Base-by-base conservation (phyloP, 2,888 invertebrate species). In the Cantharis rustica region DNA sequence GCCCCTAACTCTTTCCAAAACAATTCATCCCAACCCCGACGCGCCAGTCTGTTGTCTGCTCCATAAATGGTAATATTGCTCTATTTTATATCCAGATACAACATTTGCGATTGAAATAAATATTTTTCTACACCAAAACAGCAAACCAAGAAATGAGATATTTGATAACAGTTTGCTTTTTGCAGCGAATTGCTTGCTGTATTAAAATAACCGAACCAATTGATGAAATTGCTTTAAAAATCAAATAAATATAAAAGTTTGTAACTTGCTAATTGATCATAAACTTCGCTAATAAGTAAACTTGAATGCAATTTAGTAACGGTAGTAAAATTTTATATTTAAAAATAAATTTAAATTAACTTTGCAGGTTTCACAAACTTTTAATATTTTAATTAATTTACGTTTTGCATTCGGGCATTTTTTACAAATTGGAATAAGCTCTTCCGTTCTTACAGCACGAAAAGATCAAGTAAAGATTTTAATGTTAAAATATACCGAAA, bases 21-120 rank as follows among this genome's bases (percentile, higher is more conserved):
- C 83, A 83, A 82, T 83, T 82, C 82, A 79, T 80, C 81, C 80
- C 79, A 76, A 76, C 80, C 81, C 82, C 82, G 84, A 82, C 83
- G 84, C 83, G 85, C 83, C 85, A 85, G 85, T 85, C 84, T 84
- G 85, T 85, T 84, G 85, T 84, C 86, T 85, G 85, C 84, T 83
- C 82, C 80, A 84, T 83, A 84, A 85, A 85, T 84, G 85, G 84
- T 82, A 85, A 84, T 84, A 85, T 84, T 83, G 84, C 83, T 84
- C 84, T 83, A 84, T 84, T 85, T 84, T 84, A 84, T 83, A 84
- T 82, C 83, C 81, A 83, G 82, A 85, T 84, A 83, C 81, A 84
- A 84, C 81, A 83, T 83, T 47, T 82, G 83, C 82, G 84, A 83
- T 82, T 84, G 84, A 84, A 82, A 80, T 79, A 75, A 76, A 78